phyloP scores from a whole-genome alignment of 2,888 invertebrate species.

The Rhingia campestris region DNA sequence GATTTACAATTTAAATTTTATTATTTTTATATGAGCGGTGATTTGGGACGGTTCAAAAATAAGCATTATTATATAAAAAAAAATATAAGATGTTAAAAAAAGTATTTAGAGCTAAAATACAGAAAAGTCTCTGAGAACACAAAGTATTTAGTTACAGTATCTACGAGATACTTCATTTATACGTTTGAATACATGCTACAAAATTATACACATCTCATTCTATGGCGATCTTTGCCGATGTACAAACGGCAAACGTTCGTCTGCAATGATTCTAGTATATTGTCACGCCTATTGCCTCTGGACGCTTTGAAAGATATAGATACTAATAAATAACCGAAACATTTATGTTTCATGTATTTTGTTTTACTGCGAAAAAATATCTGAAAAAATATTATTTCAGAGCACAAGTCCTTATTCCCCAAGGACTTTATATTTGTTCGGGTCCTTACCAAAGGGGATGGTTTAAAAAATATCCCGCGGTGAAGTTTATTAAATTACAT shows the following conservation, averaged over 20 bases:
- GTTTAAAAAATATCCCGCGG: slow-evolving; percentile 80
- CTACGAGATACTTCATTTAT: too few species aligned
- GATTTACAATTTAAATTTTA: too few species aligned
- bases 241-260: background rate
- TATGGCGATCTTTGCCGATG: too few species aligned
- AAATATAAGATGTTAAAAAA: too few species aligned
- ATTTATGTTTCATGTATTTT: slow-evolving; percentile 10
- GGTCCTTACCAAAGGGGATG: slow-evolving; percentile 57
- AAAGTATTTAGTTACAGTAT: too few species aligned
- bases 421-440: slow-evolving; percentile 45
- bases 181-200: too few species aligned
- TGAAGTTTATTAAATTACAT: slow-evolving; percentile 83
- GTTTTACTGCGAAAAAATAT: slow-evolving; percentile 19
- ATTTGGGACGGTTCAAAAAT: too few species aligned
- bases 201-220: too few species aligned
- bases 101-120: too few species aligned
- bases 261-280: background rate
- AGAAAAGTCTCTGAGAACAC: too few species aligned
- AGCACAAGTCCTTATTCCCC: slow-evolving; percentile 49
- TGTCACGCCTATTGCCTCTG: background rate
- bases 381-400: slow-evolving; percentile 31
- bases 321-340: slow-evolving; percentile 3
- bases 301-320: background rate
- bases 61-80: too few species aligned
- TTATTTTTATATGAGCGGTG: too few species aligned